These are phyloP conservation scores for Mactromeris polynyma DNA, from an alignment of 2,888 invertebrate genomes.

Conservation along the genomic window DNA sequence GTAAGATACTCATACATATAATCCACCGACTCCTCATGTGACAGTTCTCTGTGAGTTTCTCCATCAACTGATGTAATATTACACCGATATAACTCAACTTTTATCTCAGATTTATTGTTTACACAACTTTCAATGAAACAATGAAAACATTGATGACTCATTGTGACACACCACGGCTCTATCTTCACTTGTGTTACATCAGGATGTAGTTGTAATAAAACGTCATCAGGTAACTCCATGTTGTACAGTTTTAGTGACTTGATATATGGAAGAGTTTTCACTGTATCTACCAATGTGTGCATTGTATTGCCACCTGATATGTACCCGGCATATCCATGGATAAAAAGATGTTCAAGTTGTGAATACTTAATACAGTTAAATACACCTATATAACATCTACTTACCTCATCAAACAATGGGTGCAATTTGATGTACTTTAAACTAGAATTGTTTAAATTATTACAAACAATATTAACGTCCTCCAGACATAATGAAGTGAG, in stretches of 20 bases:
- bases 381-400: background rate
- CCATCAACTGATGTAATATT: too few relatives aligned
- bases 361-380: background rate
- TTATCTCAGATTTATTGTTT: background rate
- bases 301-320: background rate
- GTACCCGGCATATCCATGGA: background rate
- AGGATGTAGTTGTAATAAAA: slow-evolving; percentile 9
- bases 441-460: background rate
- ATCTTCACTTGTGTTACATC: background rate
- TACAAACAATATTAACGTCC: background rate
- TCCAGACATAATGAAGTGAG: background rate
- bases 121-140: background rate
- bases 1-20: background rate
- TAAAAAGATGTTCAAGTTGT: background rate
- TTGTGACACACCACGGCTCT: background rate
- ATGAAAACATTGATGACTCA: background rate
- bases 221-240: background rate
- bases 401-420: background rate
- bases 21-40: background rate
- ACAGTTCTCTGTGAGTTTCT: background rate
- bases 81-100: background rate
- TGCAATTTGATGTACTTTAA: background rate
- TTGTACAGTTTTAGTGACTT: background rate
- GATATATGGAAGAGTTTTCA: background rate
- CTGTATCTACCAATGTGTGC: background rate